Conservation (phyloP, 2,888 invertebrate species). For the Ichneumon xanthorius region DNA sequence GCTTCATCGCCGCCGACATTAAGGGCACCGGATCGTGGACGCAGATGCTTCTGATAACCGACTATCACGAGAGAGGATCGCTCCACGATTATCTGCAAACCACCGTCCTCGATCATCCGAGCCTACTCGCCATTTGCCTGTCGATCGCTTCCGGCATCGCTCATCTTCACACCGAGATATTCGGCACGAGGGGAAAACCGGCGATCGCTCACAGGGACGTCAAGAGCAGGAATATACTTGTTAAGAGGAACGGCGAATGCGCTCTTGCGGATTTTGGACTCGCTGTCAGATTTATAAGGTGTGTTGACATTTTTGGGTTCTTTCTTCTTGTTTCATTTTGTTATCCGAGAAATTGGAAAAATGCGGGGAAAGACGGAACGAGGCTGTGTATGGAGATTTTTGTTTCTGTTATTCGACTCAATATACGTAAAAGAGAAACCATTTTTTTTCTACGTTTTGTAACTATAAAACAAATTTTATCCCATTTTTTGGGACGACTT, state of each 20-base stretch:
- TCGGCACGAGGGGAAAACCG: constrained; percentile 97
- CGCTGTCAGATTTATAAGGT: constrained; percentile 88
- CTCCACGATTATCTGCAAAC: constrained; percentile 95
- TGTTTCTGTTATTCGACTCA: too few relatives aligned
- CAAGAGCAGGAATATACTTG: constrained; percentile 98
- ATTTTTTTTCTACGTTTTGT: too few relatives aligned
- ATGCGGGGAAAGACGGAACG: background rate
- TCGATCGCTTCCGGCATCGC: constrained; percentile 95
- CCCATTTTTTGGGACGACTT: too few relatives aligned
- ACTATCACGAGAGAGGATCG: constrained; percentile 96
- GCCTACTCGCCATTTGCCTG: constrained; percentile 92
- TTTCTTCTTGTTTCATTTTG: background rate
- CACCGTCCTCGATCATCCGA: constrained; percentile 90
- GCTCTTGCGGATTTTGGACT: constrained; percentile 98
- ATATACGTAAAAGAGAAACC: too few relatives aligned
- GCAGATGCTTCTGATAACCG: constrained; percentile 96
- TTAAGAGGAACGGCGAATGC: constrained; percentile 94
- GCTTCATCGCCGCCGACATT: constrained; percentile 98
- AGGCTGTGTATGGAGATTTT: too few relatives aligned
- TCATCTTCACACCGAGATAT: constrained; percentile 97
- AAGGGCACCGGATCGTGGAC: constrained; percentile 92
- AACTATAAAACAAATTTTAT: too few relatives aligned
- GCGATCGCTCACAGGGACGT: constrained; percentile 98
- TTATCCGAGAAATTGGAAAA: background rate
- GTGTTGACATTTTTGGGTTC: constrained; percentile 25